A percentile compares a stretch with the other conserved stretches of the same genome.
These are phyloP conservation scores for Ganaspis brasiliensis DNA, from an alignment of 2,888 invertebrate species.

Conservation along the genomic window DNA sequence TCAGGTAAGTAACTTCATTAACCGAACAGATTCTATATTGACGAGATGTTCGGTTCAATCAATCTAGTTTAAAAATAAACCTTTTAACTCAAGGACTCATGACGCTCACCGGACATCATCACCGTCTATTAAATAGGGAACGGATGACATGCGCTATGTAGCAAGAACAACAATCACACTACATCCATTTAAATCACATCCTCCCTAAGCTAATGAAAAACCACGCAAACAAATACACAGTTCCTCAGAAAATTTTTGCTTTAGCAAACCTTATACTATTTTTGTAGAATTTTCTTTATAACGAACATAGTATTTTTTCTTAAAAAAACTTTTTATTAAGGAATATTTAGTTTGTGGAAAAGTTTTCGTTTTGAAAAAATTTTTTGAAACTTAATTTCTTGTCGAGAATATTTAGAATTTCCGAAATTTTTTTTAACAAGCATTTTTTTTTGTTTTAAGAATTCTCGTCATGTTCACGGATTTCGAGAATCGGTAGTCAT, in stretches of 20 bases:
- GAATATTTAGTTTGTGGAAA: no score
- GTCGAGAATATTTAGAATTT: no score
- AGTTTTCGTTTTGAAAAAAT: no score
- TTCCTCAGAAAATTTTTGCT: background rate
- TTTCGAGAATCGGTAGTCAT: no score
- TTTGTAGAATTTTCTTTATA: no score
- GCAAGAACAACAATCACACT: conserved; percentile 35
- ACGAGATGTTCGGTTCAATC: conserved; percentile 26
- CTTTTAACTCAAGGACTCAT: conserved; percentile 42
- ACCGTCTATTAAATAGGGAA: conserved; percentile 35
- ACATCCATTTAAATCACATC: conserved; percentile 23
- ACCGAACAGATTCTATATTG: background rate
- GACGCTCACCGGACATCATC: conserved; percentile 42
- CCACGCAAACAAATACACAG: background rate
- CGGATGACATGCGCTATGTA: conserved; percentile 34
- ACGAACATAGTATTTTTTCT: no score
- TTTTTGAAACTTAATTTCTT: no score
- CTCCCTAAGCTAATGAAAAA: conserved; percentile 23
- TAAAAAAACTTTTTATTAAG: no score
- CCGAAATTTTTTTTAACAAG: background rate
- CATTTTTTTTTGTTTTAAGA: no score
- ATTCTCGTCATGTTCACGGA: no score
- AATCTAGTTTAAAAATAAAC: conserved; percentile 31
- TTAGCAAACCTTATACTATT: no score
- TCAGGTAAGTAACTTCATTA: conserved; percentile 80